A percentile compares a stretch with the other conserved stretches of the same genome.
These are phyloP conservation scores for Entomobrya proxima DNA, from an alignment of 2,888 invertebrate species.

Conservation along the genomic window DNA sequence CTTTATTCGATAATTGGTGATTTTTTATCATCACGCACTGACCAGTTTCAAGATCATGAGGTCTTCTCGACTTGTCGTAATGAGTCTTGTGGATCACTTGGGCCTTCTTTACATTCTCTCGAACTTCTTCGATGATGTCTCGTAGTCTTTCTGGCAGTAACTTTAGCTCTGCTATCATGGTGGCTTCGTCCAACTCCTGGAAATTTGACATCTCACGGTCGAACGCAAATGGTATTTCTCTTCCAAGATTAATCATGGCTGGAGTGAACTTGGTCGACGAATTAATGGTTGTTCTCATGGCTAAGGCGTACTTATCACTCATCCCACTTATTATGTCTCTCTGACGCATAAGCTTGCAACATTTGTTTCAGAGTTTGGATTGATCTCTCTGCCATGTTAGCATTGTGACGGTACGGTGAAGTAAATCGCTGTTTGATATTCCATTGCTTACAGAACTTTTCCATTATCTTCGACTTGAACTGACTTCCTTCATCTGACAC, in stretches of 20 bases:
- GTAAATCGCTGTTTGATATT: constrained; percentile 40
- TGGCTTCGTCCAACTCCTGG: neutral
- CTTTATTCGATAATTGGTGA: neutral
- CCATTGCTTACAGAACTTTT: constrained; percentile 60
- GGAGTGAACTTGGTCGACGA: neutral
- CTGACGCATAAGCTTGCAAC: constrained; percentile 2
- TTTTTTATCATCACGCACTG: neutral
- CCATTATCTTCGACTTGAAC: constrained; percentile 53
- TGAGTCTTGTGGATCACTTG: neutral
- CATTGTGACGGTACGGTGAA: constrained; percentile 51
- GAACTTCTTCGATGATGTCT: neutral
- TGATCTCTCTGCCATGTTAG: constrained; percentile 42
- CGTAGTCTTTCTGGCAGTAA: neutral
- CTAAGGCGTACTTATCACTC: neutral
- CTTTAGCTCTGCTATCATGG: neutral
- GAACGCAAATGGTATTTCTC: neutral
- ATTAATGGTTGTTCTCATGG: neutral
- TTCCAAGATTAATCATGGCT: neutral
- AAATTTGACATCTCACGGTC: no score
- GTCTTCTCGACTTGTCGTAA: neutral
- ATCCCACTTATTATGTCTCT: neutral
- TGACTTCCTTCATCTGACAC: constrained; percentile 62
- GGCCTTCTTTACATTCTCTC: neutral
- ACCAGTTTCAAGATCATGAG: neutral
- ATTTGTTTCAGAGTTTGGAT: constrained; percentile 52